Conservation (phyloP, 2,797 vertebrate genomes). For the Peromyscus attwateri region DNA sequence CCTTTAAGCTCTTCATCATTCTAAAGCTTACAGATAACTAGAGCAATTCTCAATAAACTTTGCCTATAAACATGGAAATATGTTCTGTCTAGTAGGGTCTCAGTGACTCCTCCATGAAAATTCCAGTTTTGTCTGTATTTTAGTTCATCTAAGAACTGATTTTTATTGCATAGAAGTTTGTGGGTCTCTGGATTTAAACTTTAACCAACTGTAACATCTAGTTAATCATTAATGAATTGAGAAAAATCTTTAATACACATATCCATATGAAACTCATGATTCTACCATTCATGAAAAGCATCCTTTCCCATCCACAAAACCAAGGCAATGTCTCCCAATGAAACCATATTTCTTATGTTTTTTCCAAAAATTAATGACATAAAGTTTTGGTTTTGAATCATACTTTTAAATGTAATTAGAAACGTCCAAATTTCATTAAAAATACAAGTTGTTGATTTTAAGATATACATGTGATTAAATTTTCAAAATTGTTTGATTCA, state of each 20-base stretch:
- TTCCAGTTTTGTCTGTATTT: slow-evolving; percentile 5
- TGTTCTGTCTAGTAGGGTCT: neutral
- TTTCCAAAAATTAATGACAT: neutral
- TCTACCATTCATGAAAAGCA: neutral
- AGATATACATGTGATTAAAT: slow-evolving; percentile 50
- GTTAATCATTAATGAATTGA: slow-evolving; percentile 4
- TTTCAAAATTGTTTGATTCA: slow-evolving; percentile 82
- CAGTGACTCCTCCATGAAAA: neutral
- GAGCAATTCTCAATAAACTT: slow-evolving; percentile 3
- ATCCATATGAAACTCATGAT: slow-evolving; percentile 6
- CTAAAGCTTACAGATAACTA: neutral
- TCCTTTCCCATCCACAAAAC: slow-evolving; percentile 35
- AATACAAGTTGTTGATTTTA: slow-evolving; percentile 83
- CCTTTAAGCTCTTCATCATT: neutral
- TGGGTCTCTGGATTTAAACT: neutral
- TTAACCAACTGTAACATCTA: slow-evolving; percentile 27
- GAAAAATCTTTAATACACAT: slow-evolving; percentile 10
- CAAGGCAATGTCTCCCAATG: neutral
- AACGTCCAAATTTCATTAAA: slow-evolving; percentile 79
- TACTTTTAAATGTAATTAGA: slow-evolving; percentile 80
- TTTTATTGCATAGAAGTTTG: slow-evolving; percentile 14
- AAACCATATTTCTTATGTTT: slow-evolving; percentile 10
- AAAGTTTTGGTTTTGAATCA: slow-evolving; percentile 81
- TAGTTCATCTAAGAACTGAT: slow-evolving; percentile 11
- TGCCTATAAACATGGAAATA: neutral